Evolutionary conservation across 1,140 invertebrate species (phyloP).

Genomic region (Drosophila varians): DNA sequence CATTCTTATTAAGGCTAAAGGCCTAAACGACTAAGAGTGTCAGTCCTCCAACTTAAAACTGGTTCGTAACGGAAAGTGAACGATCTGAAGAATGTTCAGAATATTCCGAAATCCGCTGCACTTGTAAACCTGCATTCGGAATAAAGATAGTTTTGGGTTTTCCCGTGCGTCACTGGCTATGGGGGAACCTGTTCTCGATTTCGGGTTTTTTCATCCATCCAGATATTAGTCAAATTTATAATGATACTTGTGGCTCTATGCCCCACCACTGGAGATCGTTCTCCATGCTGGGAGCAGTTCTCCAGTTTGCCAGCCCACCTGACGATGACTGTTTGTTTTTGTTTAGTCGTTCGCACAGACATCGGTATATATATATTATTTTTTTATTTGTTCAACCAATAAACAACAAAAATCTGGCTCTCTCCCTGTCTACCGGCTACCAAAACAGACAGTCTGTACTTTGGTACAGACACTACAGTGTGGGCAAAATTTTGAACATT

Average conservation of each 20-base stretch:
- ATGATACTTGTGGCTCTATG: slow-evolving; percentile 16
- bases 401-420: slow-evolving; percentile 47
- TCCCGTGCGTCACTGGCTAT: slow-evolving; percentile 24
- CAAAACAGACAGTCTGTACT: neutral
- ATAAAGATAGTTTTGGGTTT: slow-evolving; percentile 17
- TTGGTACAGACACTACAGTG: slow-evolving; percentile 29
- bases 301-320: slow-evolving; percentile 29
- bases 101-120: slow-evolving; percentile 16
- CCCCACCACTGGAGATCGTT: slow-evolving; percentile 8
- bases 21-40: neutral
- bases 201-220: slow-evolving; percentile 31
- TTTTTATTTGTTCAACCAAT: slow-evolving; percentile 51
- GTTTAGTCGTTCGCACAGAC: slow-evolving; percentile 28
- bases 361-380: slow-evolving; percentile 11
- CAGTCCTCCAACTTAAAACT: slow-evolving; percentile 7
- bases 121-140: slow-evolving; percentile 19
- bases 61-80: slow-evolving; percentile 15
- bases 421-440: slow-evolving; percentile 20
- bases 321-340: slow-evolving; percentile 57
- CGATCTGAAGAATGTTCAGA: slow-evolving; percentile 12
- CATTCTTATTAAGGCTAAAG: neutral
- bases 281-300: slow-evolving; percentile 10
- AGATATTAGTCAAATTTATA: slow-evolving; percentile 50
- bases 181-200: slow-evolving; percentile 28
- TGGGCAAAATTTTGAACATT: slow-evolving; percentile 35